Evolutionary conservation across 2,888 invertebrate genomes (phyloP), one percentile per base, ranked within the genome.

Genomic region (Dryocosmus kuriphilus): DNA sequence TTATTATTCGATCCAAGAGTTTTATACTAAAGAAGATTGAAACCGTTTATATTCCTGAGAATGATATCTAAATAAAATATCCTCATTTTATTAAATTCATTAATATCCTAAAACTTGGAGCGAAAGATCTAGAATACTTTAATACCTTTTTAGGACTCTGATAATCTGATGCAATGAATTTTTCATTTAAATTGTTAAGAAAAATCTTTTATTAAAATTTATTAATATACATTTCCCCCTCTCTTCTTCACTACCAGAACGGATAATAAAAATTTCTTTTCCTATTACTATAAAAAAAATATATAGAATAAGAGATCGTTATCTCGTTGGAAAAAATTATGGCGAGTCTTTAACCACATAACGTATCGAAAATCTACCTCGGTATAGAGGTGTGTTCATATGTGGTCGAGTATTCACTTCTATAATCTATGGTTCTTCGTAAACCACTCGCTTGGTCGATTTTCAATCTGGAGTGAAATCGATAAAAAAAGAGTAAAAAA

Each of bases 391-490:
- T 79, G 77, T 78, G 78, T 79, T 79, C 79, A 51, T 27, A 24
- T 60, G 1, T 14, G 27, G 24, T 16, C n/a, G 32, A 51, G 30
- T 71, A 71, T 71, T 71, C 71, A 51, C 27, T 71, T 71, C 51
- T 9, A 71, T 24, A 24, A 0, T 71, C 75, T 61, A 76, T 79
- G 78, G 76, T 61, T 73, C 67, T 71, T 80, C 81, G 80, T 83
- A 83, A 81, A 83, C 75, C 78, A 80, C 79, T 80, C 78, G 80
- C 77, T 78, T 77, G 79, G 79, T 81, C 82, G 82, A 83, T 83
- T 83, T 81, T 83, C 81, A 83, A 83, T 83, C 80, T 78, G 61
- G 27, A 76, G 35, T 78, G 74, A 78, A 80, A 51, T 51, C 71
- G 30, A 51, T 71, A 55, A 51, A 71, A 71, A 55, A 55, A 32